Percentiles rank a stretch among this genome's conserved stretches.
phyloP scores from a whole-genome alignment of 2,113 vertebrate genomes.

The Athene noctua region DNA sequence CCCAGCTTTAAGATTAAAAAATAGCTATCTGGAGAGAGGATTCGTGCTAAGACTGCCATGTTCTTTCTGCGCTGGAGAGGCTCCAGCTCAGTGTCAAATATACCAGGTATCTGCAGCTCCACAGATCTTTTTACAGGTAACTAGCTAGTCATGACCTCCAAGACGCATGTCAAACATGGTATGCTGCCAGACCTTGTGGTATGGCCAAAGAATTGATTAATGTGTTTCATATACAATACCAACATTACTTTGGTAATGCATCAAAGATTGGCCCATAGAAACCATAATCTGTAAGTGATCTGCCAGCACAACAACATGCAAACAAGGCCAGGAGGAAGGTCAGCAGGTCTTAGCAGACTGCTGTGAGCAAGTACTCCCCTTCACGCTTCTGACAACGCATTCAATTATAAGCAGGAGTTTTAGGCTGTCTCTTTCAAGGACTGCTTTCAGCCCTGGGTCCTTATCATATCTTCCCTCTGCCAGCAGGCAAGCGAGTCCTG shows the following conservation, averaged over 20 bases:
- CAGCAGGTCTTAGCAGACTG: neutral
- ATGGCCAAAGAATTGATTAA: neutral
- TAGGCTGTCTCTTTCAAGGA: neutral
- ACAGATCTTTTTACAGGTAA: neutral
- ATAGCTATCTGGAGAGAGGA: neutral
- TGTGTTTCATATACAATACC: neutral
- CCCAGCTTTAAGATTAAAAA: neutral
- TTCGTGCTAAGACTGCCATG: neutral
- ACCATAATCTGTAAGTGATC: neutral
- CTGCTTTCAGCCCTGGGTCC: neutral
- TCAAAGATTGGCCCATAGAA: neutral
- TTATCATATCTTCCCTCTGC: neutral
- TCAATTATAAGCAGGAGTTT: neutral
- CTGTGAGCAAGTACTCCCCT: neutral
- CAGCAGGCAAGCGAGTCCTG: accelerated
- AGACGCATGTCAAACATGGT: neutral
- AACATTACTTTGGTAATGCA: neutral
- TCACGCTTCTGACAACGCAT: neutral
- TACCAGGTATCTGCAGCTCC: neutral
- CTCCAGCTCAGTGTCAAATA: neutral
- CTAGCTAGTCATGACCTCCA: neutral
- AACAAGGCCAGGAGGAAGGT: neutral
- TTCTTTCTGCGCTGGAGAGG: neutral
- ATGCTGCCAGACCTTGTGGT: neutral
- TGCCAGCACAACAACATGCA: neutral